Evolutionary conservation across 2,888 invertebrate species (phyloP).

Genomic region (Acleris sparsana): DNA sequence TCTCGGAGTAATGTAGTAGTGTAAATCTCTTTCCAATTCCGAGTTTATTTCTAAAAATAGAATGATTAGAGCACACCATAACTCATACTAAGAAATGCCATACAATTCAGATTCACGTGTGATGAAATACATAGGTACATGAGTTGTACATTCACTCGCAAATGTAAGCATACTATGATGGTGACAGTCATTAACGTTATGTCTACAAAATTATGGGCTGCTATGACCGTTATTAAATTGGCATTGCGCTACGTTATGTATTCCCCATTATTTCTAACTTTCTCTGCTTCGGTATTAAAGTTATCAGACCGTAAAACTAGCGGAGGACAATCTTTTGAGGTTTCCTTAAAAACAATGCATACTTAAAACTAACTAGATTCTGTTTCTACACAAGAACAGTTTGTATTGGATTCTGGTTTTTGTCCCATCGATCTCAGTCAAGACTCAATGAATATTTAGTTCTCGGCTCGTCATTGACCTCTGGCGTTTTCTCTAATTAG

Average conservation of each 20-base stretch:
- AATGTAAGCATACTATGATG: background rate
- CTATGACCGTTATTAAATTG: slow-evolving; percentile 58
- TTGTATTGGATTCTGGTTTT: slow-evolving; percentile 52
- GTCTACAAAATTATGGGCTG: slow-evolving; percentile 22
- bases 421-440: slow-evolving; percentile 51
- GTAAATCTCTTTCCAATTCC: too few relatives aligned
- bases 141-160: too few relatives aligned
- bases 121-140: slow-evolving; percentile 15
- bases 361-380: slow-evolving; percentile 30
- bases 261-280: slow-evolving; percentile 52
- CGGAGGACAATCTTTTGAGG: slow-evolving; percentile 49
- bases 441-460: slow-evolving; percentile 58
- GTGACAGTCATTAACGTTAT: slow-evolving; percentile 14
- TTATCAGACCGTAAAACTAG: slow-evolving; percentile 45
- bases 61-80: too few relatives aligned
- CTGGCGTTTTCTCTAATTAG: slow-evolving; percentile 69
- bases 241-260: slow-evolving; percentile 51
- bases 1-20: too few relatives aligned
- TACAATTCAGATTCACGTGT: background rate
- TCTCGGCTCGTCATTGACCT: slow-evolving; percentile 66
- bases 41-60: too few relatives aligned
- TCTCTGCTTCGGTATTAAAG: slow-evolving; percentile 47
- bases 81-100: background rate
- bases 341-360: slow-evolving; percentile 50
- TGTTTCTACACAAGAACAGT: slow-evolving; percentile 39